Evolutionary conservation across 2,888 invertebrate genomes (phyloP).

Genomic region (Parapristionchus giblindavisi): DNA sequence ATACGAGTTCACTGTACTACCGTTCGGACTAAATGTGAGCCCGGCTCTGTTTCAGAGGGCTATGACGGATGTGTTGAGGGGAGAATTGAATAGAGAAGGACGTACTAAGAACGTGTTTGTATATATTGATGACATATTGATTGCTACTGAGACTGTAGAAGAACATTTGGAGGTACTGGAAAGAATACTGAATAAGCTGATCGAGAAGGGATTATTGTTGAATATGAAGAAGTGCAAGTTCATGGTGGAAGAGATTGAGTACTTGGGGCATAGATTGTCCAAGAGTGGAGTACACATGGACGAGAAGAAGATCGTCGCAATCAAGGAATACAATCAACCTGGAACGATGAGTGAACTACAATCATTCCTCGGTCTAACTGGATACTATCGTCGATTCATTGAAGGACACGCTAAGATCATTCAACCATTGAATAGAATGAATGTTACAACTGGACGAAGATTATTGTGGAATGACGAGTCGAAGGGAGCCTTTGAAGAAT

Average conservation of each 20-base stretch:
- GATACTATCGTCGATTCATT: background rate
- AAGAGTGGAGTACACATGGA: constrained; percentile 30
- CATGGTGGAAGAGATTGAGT: constrained; percentile 4
- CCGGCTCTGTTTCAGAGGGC: background rate
- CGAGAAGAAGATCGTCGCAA: background rate
- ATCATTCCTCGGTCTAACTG: constrained; percentile 44
- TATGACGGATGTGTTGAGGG: constrained; percentile 16
- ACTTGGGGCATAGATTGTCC: constrained; percentile 35
- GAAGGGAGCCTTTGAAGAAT: constrained; percentile 39
- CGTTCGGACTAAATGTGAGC: background rate
- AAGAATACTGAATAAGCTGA: constrained; percentile 20
- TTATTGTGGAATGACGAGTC: constrained; percentile 45
- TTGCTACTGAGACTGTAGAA: constrained; percentile 43
- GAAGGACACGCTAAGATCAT: background rate
- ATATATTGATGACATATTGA: constrained; percentile 48
- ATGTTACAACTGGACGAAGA: constrained; percentile 34
- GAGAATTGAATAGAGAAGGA: constrained; percentile 2
- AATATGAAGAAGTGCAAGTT: constrained; percentile 36
- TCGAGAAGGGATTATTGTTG: constrained; percentile 3
- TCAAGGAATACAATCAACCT: constrained; percentile 21
- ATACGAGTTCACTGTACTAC: background rate
- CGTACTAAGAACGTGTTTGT: constrained; percentile 14
- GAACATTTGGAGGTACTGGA: constrained; percentile 35
- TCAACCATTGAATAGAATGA: constrained; percentile 14
- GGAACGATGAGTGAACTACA: constrained; percentile 38